These are phyloP conservation scores for Gymnobelideus leadbeateri DNA, from an alignment of 2,113 vertebrate genomes.

Conservation along the genomic window DNA sequence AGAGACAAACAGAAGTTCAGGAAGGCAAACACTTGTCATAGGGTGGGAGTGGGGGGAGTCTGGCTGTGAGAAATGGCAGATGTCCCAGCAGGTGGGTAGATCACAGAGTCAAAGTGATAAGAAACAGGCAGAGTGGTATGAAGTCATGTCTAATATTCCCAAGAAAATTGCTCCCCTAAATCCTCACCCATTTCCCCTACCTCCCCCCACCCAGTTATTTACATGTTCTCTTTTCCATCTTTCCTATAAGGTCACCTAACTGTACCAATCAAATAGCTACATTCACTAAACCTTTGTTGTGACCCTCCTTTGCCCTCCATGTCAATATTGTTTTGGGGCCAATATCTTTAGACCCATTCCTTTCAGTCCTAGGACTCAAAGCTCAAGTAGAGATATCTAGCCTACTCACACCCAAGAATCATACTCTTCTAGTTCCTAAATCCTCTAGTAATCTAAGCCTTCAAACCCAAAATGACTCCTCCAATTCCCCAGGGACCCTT, in stretches of 20 bases:
- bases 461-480: not conserved
- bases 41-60: not conserved
- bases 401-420: not conserved
- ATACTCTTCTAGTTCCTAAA: not conserved
- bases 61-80: not conserved
- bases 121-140: not conserved
- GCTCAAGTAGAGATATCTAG: not conserved
- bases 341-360: not conserved
- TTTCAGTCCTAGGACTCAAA: not conserved
- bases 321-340: not conserved
- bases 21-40: not conserved
- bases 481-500: not conserved
- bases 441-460: not conserved
- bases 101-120: not conserved
- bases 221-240: not conserved
- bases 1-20: not conserved
- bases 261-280: not conserved
- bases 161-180: not conserved
- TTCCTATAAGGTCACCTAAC: not conserved
- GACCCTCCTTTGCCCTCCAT: not conserved
- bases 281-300: not conserved
- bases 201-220: not conserved
- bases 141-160: not conserved
- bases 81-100: not conserved
- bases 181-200: not conserved